Base-by-base conservation (phyloP, 2,113 vertebrate species). In the Archilochus colubris region DNA sequence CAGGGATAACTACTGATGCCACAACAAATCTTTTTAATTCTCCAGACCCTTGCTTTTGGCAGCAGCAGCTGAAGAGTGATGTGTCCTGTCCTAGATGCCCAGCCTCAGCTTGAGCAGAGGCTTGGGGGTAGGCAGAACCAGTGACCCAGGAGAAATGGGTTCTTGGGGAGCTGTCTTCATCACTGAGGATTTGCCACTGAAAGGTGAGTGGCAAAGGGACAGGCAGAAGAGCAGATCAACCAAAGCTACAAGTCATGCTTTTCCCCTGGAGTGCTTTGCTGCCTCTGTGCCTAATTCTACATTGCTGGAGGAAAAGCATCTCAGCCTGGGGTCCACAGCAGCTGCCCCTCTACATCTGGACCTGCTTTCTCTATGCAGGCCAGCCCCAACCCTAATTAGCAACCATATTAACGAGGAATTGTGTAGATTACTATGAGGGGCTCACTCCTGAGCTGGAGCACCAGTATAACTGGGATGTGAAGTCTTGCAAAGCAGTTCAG, bases 171-270 rank as follows among this genome's bases (percentile, higher is more conserved):
- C 63, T 64, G 74, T 31, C 51, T 24, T 74, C 18, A 12, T 36
- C 61, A 22, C 21, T 0, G 1, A 62, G 40, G 61, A 14, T 1
- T 5, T 18, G 36, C 64, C 53, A 8, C 55, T 23, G 59, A 13
- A 61, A 78, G 43, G 19, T 7, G 9, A 51, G 40, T 64, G 68
- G n/a, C 61, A 58, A 82, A 78, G 61, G 23, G 46, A 33, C 0
- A 62, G 55, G 28, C 46, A 53, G 84, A 91, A 92, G 74, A 19
- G 46, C 36, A 92, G 81, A 92, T 95, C 93, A 93, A 86, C 83
- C 93, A 94, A 84, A 85, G 66, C 81, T 87, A 78, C 77, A 61
- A 91, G 87, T 27, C 74, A 95, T 92, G 70, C 89, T 89, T 78
- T 61, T n/a, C 48, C 76, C 57, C 76, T 51, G 70, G 85, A 79